Percentiles rank a stretch among this genome's conserved stretches.
These are phyloP conservation scores for Conchocele bisecta DNA, from an alignment of 2,888 invertebrate genomes.

Conservation along the genomic window DNA sequence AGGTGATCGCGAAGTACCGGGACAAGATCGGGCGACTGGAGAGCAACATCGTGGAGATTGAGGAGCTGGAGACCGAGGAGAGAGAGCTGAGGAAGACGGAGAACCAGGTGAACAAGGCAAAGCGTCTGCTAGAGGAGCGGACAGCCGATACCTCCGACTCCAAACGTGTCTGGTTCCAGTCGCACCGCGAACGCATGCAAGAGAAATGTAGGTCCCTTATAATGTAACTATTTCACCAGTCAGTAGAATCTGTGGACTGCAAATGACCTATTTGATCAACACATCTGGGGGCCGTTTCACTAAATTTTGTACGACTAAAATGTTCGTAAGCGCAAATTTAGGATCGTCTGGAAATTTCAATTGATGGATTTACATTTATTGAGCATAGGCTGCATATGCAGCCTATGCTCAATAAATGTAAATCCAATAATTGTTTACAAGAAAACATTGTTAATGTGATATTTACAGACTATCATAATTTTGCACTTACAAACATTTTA, in stretches of 20 bases:
- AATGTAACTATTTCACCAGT: neutral
- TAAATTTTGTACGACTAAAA: too few species aligned
- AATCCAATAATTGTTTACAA: too few species aligned
- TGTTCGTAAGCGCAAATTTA: too few species aligned
- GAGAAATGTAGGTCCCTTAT: slow-evolving; percentile 82
- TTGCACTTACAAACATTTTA: too few species aligned
- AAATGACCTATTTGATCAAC: neutral
- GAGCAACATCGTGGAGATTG: slow-evolving; percentile 90
- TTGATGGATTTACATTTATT: too few species aligned
- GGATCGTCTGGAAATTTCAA: too few species aligned
- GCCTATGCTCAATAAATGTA: too few species aligned
- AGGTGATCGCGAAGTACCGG: slow-evolving; percentile 94
- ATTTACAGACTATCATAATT: too few species aligned
- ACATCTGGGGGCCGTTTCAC: too few species aligned
- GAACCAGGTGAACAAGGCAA: slow-evolving; percentile 89
- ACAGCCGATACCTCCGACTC: slow-evolving; percentile 83
- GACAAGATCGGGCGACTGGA: slow-evolving; percentile 89
- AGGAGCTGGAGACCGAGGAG: slow-evolving; percentile 91
- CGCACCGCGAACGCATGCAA: slow-evolving; percentile 89
- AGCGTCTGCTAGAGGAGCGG: slow-evolving; percentile 85
- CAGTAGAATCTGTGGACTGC: neutral
- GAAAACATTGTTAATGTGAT: too few species aligned
- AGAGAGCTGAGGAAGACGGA: slow-evolving; percentile 92
- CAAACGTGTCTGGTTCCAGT: slow-evolving; percentile 91
- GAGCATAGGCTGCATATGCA: too few species aligned